Conservation (phyloP, 2,888 invertebrate species). For the Liopterus haemorrhoidalis region DNA sequence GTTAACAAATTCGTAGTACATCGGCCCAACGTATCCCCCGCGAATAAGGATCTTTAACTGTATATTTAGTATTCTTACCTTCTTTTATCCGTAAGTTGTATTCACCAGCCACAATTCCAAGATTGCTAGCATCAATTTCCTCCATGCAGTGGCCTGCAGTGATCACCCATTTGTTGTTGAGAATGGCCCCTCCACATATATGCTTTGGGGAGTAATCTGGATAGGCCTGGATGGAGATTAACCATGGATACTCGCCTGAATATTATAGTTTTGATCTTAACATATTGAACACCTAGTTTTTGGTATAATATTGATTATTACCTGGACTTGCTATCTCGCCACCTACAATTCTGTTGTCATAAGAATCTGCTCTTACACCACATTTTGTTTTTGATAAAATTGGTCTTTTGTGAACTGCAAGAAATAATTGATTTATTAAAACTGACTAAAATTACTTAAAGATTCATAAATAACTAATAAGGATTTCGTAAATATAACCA, state of each 20-base stretch:
- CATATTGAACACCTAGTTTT: not conserved
- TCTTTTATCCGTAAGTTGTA: slow-evolving; percentile 31
- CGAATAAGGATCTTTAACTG: no score
- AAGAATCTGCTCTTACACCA: slow-evolving; percentile 12
- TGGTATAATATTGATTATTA: slow-evolving; percentile 13
- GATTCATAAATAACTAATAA: no score
- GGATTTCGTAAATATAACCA: no score
- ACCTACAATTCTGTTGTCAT: slow-evolving; percentile 25
- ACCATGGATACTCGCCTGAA: slow-evolving; percentile 36
- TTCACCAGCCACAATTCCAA: slow-evolving; percentile 34
- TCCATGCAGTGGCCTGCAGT: slow-evolving; percentile 36
- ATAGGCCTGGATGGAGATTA: slow-evolving; percentile 33
- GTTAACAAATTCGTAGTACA: no score
- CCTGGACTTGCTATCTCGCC: slow-evolving; percentile 25
- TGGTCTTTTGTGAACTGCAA: no score
- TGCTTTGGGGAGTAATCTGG: slow-evolving; percentile 27
- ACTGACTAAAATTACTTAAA: no score
- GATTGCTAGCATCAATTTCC: slow-evolving; percentile 21
- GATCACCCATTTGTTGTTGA: slow-evolving; percentile 33
- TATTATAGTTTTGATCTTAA: slow-evolving; percentile 1
- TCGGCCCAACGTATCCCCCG: no score
- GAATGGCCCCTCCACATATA: slow-evolving; percentile 35
- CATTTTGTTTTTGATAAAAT: slow-evolving; percentile 6
- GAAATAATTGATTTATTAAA: no score
- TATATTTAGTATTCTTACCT: slow-evolving; percentile 28